Base-by-base conservation (phyloP, 2,888 invertebrate genomes). In the Philonicus albiceps region DNA sequence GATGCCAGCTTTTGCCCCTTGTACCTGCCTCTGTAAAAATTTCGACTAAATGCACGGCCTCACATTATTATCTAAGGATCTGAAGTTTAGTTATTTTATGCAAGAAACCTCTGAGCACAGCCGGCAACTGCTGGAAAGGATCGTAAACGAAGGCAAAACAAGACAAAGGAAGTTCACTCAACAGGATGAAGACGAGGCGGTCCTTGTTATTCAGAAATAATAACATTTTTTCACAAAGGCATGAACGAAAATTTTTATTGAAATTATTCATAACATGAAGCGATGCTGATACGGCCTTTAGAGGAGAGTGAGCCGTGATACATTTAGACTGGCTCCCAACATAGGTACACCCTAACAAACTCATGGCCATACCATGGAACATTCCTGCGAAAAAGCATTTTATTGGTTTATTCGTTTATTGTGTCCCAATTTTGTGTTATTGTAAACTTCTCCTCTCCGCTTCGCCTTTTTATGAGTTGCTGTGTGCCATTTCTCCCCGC, bases 331-430 rank as follows among this genome's bases (percentile, higher is more conserved):
- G 55, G 75, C 37, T 55, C 55, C 22, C 27, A n/a, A 31, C 31
- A 8, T 55, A 1, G 34, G n/a, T 31, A 2, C 76, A 3, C 3
- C 34, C 55, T 19, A 40, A 40, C 76, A 34, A 34, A 37, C 43
- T 30, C 19, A 13, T 13, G 31, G 31, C 37, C 81, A 5, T 13
- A 55, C 34, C 27, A 16, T 8, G 34, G 43, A 80, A 13, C 30
- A 64, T 53, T 27, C 34, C 81, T 34, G 31, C 16, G 64, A 81
- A 55, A 34, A 53, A 16, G 43, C 43, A 81, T 86, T 86, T 86
- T 81, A 86, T 86, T 86, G 81, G 81, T 74, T 86, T 86, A 86
- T 81, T 86, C 86, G 86, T 86, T 86, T 86, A 86, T 86, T 81
- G 86, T 86, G 86, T 72, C 80, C 81, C 86, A 86, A 86, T 86